A percentile compares a stretch with the other conserved stretches of the same genome.
phyloP scores from a whole-genome alignment of 2,888 invertebrate species.

The Acleris sparsana region DNA sequence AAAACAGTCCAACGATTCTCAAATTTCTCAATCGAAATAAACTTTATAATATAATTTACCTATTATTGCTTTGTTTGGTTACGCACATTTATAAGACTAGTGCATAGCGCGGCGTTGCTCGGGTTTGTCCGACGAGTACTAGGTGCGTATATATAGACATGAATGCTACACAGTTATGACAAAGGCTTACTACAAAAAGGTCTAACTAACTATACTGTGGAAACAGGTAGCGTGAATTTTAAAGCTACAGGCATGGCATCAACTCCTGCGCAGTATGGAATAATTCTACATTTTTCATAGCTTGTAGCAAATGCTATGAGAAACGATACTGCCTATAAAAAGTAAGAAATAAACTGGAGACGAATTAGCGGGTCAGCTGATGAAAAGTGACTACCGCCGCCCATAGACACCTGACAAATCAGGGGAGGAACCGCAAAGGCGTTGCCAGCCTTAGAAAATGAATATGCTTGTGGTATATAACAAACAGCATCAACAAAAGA shows the following conservation, averaged over 20 bases:
- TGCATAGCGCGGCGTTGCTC: slow-evolving; percentile 28
- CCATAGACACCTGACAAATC: no score
- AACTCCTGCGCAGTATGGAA: no score
- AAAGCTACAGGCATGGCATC: slow-evolving; percentile 13
- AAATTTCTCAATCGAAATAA: neutral
- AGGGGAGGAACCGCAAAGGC: no score
- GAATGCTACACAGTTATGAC: slow-evolving; percentile 35
- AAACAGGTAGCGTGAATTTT: slow-evolving; percentile 24
- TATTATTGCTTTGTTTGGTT: slow-evolving; percentile 35
- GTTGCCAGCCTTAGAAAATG: no score
- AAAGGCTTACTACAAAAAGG: slow-evolving; percentile 32
- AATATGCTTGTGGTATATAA: no score
- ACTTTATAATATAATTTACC: slow-evolving; percentile 14
- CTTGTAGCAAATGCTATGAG: no score
- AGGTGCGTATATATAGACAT: slow-evolving; percentile 33
- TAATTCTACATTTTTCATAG: no score
- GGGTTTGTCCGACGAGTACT: slow-evolving; percentile 32
- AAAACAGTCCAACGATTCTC: neutral
- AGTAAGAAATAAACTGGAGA: no score
- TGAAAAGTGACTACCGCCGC: no score
- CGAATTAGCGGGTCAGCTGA: no score
- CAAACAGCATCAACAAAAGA: no score
- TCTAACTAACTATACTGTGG: slow-evolving; percentile 25
- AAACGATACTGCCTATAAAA: no score
- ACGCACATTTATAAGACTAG: slow-evolving; percentile 18